These are phyloP conservation scores for Agapornis roseicollis DNA, from an alignment of 2,113 vertebrate genomes.

Conservation along the genomic window DNA sequence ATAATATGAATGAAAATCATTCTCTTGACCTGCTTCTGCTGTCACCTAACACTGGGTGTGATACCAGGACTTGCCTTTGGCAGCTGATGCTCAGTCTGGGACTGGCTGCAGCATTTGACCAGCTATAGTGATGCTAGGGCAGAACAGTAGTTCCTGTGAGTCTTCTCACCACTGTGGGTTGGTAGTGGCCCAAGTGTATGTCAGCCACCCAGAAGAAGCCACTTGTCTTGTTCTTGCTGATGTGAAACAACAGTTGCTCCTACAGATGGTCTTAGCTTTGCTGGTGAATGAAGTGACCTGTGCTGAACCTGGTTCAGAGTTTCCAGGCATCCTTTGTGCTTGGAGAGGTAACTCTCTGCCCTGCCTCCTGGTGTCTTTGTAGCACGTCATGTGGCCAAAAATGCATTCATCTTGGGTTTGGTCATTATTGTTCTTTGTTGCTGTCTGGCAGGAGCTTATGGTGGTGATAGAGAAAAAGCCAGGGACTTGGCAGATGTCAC, in stretches of 20 bases:
- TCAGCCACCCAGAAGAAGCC: not conserved
- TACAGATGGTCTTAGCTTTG: not conserved
- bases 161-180: not conserved
- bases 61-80: not conserved
- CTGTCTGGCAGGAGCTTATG: not conserved
- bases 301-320: not conserved
- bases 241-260: not conserved
- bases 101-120: not conserved
- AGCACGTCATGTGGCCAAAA: not conserved
- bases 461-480: not conserved
- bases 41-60: not conserved
- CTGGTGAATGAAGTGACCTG: not conserved
- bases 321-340: not conserved
- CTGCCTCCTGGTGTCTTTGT: not conserved
- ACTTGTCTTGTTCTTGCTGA: rapidly evolving
- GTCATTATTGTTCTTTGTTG: not conserved
- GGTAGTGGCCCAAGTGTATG: rapidly evolving
- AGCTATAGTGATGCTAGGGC: too few relatives aligned
- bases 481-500: not conserved
- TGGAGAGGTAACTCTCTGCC: not conserved
- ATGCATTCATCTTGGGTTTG: rapidly evolving
- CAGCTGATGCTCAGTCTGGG: not conserved
- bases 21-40: not conserved
- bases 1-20: rapidly evolving
- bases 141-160: rapidly evolving